Conservation (phyloP, 2,113 vertebrate species). For the Peromyscus leucopus region DNA sequence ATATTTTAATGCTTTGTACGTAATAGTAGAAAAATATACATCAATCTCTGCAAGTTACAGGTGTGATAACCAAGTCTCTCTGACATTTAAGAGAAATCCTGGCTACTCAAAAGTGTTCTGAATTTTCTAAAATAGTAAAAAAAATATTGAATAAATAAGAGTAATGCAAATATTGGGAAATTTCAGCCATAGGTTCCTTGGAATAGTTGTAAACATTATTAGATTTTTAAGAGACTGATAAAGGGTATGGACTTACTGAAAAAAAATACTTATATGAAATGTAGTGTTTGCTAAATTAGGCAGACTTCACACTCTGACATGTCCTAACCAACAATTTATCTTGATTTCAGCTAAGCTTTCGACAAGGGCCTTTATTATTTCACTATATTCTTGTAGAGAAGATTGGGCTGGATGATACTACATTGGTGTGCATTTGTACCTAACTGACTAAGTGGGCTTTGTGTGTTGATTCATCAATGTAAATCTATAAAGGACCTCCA, state of each 20-base stretch:
- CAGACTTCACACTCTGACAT: neutral
- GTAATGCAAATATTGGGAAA: neutral
- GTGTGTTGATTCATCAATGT: slow-evolving; percentile 34
- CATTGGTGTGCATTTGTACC: neutral
- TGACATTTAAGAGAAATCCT: neutral
- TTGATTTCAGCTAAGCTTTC: neutral
- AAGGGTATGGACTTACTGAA: neutral
- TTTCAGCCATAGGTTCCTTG: neutral
- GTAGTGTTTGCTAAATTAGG: neutral
- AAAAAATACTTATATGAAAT: neutral
- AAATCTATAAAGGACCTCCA: neutral
- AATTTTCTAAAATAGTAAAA: neutral
- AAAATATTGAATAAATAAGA: neutral
- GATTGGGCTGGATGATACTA: neutral
- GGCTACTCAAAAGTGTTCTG: neutral
- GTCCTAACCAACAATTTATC: neutral
- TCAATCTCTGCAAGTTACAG: neutral
- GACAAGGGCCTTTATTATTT: neutral
- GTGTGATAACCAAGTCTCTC: neutral
- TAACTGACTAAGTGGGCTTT: slow-evolving; percentile 47
- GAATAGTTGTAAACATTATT: neutral
- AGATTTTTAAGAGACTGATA: neutral
- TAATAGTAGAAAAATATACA: neutral
- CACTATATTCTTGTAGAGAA: neutral
- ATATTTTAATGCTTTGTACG: neutral